phyloP scores from a whole-genome alignment of 1,140 invertebrate genomes.

The Teleogryllus occipitalis region DNA sequence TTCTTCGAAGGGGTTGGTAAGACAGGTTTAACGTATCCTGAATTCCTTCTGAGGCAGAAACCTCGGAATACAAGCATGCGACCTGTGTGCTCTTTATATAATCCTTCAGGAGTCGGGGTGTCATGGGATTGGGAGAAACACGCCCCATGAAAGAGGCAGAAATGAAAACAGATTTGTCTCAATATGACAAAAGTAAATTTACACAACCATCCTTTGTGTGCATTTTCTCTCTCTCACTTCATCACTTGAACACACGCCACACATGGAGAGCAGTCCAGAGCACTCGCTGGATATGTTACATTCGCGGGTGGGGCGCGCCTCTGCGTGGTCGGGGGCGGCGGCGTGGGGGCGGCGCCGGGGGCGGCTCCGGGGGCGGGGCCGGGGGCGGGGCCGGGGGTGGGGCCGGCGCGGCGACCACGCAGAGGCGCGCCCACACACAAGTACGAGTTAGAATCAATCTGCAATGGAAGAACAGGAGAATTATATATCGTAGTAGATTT shows the following conservation, averaged over 20 bases:
- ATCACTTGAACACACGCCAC: neutral
- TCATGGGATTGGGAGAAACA: too few species aligned
- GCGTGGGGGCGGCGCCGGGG: neutral
- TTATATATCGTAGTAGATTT: constrained; percentile 21
- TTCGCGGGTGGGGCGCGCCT: neutral
- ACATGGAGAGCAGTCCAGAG: neutral
- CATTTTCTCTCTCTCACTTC: neutral
- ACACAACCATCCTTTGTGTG: neutral
- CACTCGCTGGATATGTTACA: neutral
- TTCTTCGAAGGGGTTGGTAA: too few species aligned
- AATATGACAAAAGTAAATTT: neutral
- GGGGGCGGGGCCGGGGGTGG: too few species aligned
- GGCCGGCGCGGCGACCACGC: constrained; percentile 4
- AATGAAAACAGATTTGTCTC: too few species aligned
- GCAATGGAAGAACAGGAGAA: constrained; percentile 26
- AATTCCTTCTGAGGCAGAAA: too few species aligned
- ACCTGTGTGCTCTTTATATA: too few species aligned
- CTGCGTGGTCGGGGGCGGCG: neutral
- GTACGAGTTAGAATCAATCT: constrained; percentile 21
- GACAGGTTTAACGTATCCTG: too few species aligned
- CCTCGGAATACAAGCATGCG: too few species aligned
- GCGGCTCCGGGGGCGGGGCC: too few species aligned
- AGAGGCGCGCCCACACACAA: constrained; percentile 22
- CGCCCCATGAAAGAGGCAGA: too few species aligned
- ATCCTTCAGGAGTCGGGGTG: too few species aligned